These are phyloP conservation scores for Cyanoderma ruficeps DNA, from an alignment of 2,113 vertebrate species.

Conservation along the genomic window DNA sequence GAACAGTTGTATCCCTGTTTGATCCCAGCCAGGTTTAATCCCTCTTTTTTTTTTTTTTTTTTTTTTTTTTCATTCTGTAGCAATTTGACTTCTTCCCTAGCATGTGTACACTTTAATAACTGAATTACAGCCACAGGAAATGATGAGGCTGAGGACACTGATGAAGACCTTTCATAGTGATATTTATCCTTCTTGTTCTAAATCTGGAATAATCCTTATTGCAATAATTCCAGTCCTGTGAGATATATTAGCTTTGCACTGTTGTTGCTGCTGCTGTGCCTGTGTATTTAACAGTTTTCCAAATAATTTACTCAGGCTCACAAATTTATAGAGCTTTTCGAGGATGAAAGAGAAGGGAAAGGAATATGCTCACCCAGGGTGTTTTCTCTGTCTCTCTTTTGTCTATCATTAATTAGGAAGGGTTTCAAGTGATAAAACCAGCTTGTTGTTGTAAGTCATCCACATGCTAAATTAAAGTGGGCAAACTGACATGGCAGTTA, in stretches of 20 bases:
- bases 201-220: background rate
- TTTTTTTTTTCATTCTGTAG: background rate
- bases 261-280: background rate
- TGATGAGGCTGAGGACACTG: background rate
- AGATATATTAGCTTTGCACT: background rate
- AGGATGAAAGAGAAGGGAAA: background rate
- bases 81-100: background rate
- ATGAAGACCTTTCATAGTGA: background rate
- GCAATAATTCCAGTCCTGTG: background rate
- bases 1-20: background rate
- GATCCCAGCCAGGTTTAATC: background rate
- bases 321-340: constrained; percentile 9
- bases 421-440: constrained; percentile 50
- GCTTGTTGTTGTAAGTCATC: constrained; percentile 51
- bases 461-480: constrained; percentile 60
- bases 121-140: constrained; percentile 3
- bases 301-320: background rate
- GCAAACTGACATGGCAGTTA: constrained; percentile 48
- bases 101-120: background rate
- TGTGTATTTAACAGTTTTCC: background rate
- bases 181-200: background rate
- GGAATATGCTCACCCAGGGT: background rate
- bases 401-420: constrained; percentile 60
- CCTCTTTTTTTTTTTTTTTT: background rate
- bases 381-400: constrained; percentile 39